Base-by-base conservation (phyloP, 2,888 invertebrate genomes). In the Loripinus fragilis region DNA sequence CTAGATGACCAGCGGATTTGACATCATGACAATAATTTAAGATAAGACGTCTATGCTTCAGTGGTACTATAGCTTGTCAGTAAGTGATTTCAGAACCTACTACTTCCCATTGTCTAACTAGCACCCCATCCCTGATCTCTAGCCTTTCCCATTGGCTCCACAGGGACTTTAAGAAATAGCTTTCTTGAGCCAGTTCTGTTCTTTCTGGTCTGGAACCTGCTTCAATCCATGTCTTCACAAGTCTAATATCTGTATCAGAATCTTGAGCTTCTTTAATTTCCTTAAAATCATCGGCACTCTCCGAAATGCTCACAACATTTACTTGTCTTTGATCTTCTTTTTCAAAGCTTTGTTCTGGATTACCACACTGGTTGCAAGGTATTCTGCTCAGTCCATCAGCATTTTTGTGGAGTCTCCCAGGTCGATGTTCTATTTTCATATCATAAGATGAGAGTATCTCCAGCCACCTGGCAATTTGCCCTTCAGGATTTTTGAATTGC, bases 361-460 rank as follows among this genome's bases (percentile, higher is more conserved):
- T 8, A 12, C 55, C 55, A n/a, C 55, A 55, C 20, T 28, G 33
- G 50, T 35, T 35, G 48, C 73, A 78, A 25, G 78, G n/a, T n/a
- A n/a, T n/a, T n/a, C n/a, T n/a, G n/a, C n/a, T n/a, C n/a, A n/a
- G n/a, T n/a, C n/a, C n/a, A n/a, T n/a, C n/a, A n/a, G n/a, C n/a
- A n/a, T n/a, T n/a, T n/a, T n/a, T n/a, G n/a, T n/a, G n/a, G n/a
- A n/a, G n/a, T n/a, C n/a, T n/a, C n/a, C n/a, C n/a, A n/a, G n/a
- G n/a, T n/a, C n/a, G n/a, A n/a, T n/a, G n/a, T n/a, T n/a, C n/a
- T n/a, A n/a, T n/a, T n/a, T n/a, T n/a, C n/a, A n/a, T n/a, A n/a
- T n/a, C n/a, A n/a, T n/a, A n/a, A n/a, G n/a, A n/a, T n/a, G n/a
- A n/a, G n/a, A n/a, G n/a, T n/a, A n/a, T n/a, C n/a, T n/a, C n/a